phyloP scores from a whole-genome alignment of 2,797 vertebrate genomes.

The Lepilemur septentrionalis region DNA sequence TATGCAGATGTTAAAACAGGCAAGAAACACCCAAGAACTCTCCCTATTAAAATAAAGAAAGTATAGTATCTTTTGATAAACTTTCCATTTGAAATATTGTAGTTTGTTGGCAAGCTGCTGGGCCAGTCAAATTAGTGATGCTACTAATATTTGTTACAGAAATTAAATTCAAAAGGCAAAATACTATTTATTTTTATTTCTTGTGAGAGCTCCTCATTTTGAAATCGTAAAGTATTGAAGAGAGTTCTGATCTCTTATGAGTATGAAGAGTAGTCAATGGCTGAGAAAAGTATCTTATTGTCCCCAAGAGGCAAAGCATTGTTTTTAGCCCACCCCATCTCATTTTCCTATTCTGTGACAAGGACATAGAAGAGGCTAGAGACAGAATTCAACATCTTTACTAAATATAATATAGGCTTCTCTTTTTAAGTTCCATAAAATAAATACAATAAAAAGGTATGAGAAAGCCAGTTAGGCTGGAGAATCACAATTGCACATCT shows the following conservation, averaged over 20 bases:
- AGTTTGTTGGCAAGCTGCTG: not conserved
- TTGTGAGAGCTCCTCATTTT: not conserved
- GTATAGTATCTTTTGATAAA: not conserved
- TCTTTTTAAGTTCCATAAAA: not conserved
- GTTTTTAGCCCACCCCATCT: not conserved
- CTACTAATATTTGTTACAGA: not conserved
- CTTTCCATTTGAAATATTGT: not conserved
- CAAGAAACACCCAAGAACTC: not conserved
- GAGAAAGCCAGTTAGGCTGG: not conserved
- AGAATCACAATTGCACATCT: not conserved
- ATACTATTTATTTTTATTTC: not conserved
- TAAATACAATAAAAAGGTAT: not conserved
- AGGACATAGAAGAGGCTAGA: not conserved
- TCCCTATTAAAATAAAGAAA: not conserved
- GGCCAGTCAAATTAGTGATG: not conserved
- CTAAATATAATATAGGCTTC: not conserved
- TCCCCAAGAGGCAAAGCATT: not conserved
- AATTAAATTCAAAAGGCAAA: not conserved
- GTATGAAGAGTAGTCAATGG: not conserved
- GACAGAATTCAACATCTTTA: not conserved
- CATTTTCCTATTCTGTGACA: not conserved
- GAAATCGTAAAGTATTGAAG: not conserved
- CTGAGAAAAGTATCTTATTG: not conserved
- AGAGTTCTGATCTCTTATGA: not conserved
- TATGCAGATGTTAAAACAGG: slow-evolving; percentile 20